Evolutionary conservation across 2,113 vertebrate genomes (phyloP).

Genomic region (Nycticorax nycticorax): DNA sequence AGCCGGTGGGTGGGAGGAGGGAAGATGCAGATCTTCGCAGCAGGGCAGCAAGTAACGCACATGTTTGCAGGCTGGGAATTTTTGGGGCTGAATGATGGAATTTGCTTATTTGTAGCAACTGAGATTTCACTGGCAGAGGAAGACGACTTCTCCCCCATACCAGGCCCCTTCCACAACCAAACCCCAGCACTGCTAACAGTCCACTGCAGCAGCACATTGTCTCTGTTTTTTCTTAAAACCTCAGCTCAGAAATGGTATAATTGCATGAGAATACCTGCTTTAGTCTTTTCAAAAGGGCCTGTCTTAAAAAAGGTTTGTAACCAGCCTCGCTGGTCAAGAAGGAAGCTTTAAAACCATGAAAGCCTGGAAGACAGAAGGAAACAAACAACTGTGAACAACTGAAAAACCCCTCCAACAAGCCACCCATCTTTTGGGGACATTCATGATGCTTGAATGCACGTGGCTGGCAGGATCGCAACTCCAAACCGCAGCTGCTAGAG

Average conservation of each 20-base stretch:
- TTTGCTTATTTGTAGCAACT: background rate
- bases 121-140: background rate
- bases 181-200: background rate
- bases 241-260: background rate
- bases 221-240: background rate
- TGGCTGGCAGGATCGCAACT: background rate
- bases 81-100: background rate
- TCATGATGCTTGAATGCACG: accelerated
- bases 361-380: background rate
- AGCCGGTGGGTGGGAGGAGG: constrained; percentile 45
- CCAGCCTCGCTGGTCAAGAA: background rate
- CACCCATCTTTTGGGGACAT: background rate
- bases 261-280: background rate
- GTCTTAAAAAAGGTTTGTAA: background rate
- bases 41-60: background rate
- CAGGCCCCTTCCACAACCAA: background rate
- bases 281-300: background rate
- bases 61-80: background rate
- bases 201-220: background rate
- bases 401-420: background rate
- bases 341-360: background rate
- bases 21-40: background rate
- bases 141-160: background rate
- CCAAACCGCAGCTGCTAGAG: background rate
- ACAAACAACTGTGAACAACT: background rate